These are phyloP conservation scores for Oncorhynchus keta DNA, from an alignment of 2,113 vertebrate genomes.

Conservation along the genomic window DNA sequence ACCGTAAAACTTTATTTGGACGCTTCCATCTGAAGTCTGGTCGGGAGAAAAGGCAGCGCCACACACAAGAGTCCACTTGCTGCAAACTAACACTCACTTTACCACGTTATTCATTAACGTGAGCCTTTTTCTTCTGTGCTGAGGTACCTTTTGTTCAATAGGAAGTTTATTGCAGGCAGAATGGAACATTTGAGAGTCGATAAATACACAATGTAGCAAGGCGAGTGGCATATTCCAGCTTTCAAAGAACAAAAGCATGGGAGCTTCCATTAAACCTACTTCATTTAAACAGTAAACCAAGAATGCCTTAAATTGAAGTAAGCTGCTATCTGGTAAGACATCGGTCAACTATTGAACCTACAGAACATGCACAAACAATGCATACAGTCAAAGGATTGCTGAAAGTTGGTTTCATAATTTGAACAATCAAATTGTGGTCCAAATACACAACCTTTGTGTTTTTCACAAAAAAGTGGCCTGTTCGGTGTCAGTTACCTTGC, in stretches of 20 bases:
- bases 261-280: too few species aligned
- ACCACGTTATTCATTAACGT: neutral
- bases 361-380: too few species aligned
- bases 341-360: too few species aligned
- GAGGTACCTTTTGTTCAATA: conserved; percentile 2
- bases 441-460: too few species aligned
- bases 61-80: neutral
- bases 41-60: neutral
- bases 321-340: too few species aligned
- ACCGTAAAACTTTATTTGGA: conserved; percentile 12
- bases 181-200: conserved; percentile 21
- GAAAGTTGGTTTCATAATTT: too few species aligned
- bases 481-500: neutral
- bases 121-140: neutral
- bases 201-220: conserved; percentile 13
- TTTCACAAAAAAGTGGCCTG: too few species aligned
- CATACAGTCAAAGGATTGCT: too few species aligned
- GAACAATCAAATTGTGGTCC: too few species aligned
- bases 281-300: too few species aligned
- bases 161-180: neutral
- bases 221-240: neutral
- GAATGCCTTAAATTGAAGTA: too few species aligned
- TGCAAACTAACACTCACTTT: neutral
- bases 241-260: neutral
- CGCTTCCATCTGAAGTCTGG: neutral